Evolutionary conservation across 2,797 vertebrate species (phyloP), one percentile per base, ranked within the genome.

Genomic region (Phoebastria nigripes): DNA sequence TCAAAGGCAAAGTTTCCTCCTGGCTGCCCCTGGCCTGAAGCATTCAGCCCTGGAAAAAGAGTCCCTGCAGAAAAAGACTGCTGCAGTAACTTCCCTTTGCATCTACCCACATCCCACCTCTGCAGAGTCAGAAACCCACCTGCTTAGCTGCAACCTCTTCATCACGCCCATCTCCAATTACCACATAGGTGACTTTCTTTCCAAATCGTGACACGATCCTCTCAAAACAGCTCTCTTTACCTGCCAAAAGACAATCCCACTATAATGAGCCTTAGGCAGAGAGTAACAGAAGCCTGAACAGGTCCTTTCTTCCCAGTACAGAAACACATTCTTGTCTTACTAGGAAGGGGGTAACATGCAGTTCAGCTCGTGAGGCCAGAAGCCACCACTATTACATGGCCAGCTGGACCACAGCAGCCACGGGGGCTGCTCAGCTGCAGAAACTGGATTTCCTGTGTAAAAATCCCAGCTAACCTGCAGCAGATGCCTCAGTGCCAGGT

Each of bases 191-290:
- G 93, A 99, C 99, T 94, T 99, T 99, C 97, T 99, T 99, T 9
- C 99, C 99, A 94, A 99, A 99, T 25, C 99, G 98, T 12, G 99
- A 99, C 89, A 99, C 97, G 7, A 99, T 99, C 95, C 99, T 98
- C 97, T 99, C 99, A 17, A 99, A 99, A 96, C 99, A 99, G 97
- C 99, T 99, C 97, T 99, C 99, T 85, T 99, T 99, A 28, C 99
- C 99, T 99, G 97, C 37, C 44, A 41, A 79, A 39, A 85, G 29
- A 77, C 44, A 82, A 52, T 11, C 41, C 70, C 26, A 28, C 44
- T 31, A 4, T 13, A 10, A 47, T 17, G 8, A 82, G 17, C 37
- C 52, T 21, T 8, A 16, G 67, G 35, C 74, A 87, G 51, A 87
- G 28, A 25, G 22, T 19, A 74, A 59, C 1, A 31, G 8, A 46